These are phyloP conservation scores for Mellilla xanthometata DNA, from an alignment of 2,888 invertebrate species.

Conservation along the genomic window DNA sequence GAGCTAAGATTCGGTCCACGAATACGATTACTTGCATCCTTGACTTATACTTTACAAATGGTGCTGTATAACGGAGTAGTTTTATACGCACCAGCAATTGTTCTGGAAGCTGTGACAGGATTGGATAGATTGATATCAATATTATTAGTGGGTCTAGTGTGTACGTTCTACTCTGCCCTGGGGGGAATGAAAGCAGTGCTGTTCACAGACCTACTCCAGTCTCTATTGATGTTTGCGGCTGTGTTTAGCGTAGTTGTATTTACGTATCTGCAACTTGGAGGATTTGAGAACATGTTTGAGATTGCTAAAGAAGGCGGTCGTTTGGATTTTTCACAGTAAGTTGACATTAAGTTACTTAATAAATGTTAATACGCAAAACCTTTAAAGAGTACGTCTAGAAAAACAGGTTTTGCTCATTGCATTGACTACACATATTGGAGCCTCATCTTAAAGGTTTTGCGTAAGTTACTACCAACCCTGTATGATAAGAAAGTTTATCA, in stretches of 20 bases:
- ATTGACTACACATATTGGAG: too few species aligned
- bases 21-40: constrained; percentile 89
- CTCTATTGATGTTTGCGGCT: constrained; percentile 91
- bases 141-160: constrained; percentile 87
- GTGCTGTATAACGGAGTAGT: constrained; percentile 95
- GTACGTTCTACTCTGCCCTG: constrained; percentile 92
- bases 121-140: constrained; percentile 88
- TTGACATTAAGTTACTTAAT: too few species aligned
- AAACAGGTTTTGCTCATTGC: too few species aligned
- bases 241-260: constrained; percentile 90
- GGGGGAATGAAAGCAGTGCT: constrained; percentile 96
- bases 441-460: too few species aligned
- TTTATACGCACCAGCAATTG: constrained; percentile 95
- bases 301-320: constrained; percentile 87
- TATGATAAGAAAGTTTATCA: too few species aligned
- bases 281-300: constrained; percentile 87
- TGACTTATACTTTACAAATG: constrained; percentile 94
- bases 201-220: constrained; percentile 93
- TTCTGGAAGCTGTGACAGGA: constrained; percentile 92
- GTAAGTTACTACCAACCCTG: too few species aligned
- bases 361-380: too few species aligned
- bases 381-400: too few species aligned
- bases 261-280: constrained; percentile 86
- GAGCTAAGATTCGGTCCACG: constrained; percentile 91
- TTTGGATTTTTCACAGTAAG: constrained; percentile 86